Evolutionary conservation across 2,113 vertebrate genomes (phyloP).

Genomic region (Callithrix jacchus): DNA sequence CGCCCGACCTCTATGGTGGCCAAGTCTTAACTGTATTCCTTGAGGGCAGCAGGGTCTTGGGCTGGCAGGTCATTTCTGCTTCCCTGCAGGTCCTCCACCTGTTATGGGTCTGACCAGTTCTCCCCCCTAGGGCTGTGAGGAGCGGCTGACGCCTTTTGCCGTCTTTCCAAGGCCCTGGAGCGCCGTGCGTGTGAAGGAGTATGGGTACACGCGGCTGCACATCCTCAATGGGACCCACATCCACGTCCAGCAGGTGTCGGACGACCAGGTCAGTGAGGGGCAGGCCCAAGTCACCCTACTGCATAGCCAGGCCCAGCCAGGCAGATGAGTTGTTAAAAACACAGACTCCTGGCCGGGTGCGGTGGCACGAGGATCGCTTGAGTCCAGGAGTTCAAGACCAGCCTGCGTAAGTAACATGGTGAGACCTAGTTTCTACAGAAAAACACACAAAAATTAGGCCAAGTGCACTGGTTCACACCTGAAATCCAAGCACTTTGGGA

Average conservation of each 20-base stretch:
- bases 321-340: background rate
- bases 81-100: background rate
- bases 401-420: background rate
- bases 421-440: background rate
- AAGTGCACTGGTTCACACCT: background rate
- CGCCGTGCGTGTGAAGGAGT: constrained; percentile 88
- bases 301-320: fast-evolving
- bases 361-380: background rate
- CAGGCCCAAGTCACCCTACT: fast-evolving
- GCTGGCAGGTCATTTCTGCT: background rate
- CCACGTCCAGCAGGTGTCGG: constrained; percentile 92
- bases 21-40: background rate
- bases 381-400: background rate
- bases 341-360: background rate
- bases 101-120: background rate
- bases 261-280: constrained; percentile 88
- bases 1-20: no score
- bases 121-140: constrained; percentile 87
- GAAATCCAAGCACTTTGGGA: background rate
- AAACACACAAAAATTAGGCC: background rate
- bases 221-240: constrained; percentile 88
- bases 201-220: constrained; percentile 89
- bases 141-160: constrained; percentile 87
- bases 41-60: background rate
- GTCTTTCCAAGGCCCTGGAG: constrained; percentile 89